A percentile compares a stretch with the other conserved stretches of the same genome.
phyloP scores from a whole-genome alignment of 2,888 invertebrate species.

The Neuroscelio doddi region DNA sequence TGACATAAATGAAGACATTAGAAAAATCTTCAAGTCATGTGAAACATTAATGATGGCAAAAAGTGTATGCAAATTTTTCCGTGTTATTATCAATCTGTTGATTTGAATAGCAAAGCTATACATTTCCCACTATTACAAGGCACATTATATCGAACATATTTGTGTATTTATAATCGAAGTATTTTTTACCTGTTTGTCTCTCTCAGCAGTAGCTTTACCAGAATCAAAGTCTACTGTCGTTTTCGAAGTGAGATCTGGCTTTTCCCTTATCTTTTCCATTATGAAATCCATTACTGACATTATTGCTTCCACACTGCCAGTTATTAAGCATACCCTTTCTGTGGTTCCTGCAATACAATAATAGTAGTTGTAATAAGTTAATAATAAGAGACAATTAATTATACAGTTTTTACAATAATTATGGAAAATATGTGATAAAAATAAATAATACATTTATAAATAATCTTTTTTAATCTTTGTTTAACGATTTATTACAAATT shows the following conservation, averaged over 20 bases:
- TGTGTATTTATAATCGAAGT: no score
- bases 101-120: no score
- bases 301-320: slow-evolving; percentile 92
- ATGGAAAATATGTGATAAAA: slow-evolving; percentile 19
- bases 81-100: not conserved
- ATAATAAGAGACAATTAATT: no score
- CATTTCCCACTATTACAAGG: no score
- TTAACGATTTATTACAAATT: no score
- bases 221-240: slow-evolving; percentile 85
- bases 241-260: slow-evolving; percentile 87
- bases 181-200: slow-evolving; percentile 85
- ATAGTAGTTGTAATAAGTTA: no score
- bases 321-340: slow-evolving; percentile 94
- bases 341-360: slow-evolving; percentile 82
- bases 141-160: no score
- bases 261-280: slow-evolving; percentile 96
- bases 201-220: slow-evolving; percentile 85
- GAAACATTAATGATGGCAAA: not conserved
- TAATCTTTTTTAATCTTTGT: not conserved
- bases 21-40: slow-evolving; percentile 1
- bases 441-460: slow-evolving; percentile 1
- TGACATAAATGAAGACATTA: slow-evolving; percentile 46
- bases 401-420: no score
- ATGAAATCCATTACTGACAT: slow-evolving; percentile 94
- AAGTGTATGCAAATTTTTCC: not conserved